phyloP scores from a whole-genome alignment of 2,113 vertebrate species.

The Steatornis caripensis region DNA sequence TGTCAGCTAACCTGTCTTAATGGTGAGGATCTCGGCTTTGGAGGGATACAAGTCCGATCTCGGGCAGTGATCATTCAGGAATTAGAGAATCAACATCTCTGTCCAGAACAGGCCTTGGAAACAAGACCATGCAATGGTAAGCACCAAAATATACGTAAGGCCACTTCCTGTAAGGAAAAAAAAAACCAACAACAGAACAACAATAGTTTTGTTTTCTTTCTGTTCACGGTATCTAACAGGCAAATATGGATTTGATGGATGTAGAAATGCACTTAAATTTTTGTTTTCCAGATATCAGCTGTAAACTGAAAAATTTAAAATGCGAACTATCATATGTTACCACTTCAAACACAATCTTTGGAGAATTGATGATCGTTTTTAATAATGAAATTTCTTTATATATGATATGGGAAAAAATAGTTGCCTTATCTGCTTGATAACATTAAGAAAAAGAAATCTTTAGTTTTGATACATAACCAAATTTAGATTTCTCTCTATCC shows the following conservation, averaged over 20 bases:
- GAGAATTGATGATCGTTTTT: background rate
- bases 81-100: conserved; percentile 90
- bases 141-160: background rate
- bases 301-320: background rate
- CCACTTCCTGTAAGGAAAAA: background rate
- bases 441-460: background rate
- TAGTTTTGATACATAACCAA: background rate
- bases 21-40: conserved; percentile 85
- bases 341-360: background rate
- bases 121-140: conserved; percentile 86
- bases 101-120: conserved; percentile 91
- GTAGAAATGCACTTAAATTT: background rate
- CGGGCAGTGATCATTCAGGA: conserved; percentile 90
- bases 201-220: background rate
- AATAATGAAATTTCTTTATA: background rate
- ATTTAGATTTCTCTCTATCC: background rate
- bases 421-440: background rate
- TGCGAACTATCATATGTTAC: background rate
- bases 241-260: background rate
- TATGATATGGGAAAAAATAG: background rate
- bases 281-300: background rate
- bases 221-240: background rate
- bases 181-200: background rate
- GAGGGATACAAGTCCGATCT: conserved; percentile 89
- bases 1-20: conserved; percentile 92